Evolutionary conservation across 2,797 vertebrate species (phyloP).

Genomic region (Dallia pectoralis): DNA sequence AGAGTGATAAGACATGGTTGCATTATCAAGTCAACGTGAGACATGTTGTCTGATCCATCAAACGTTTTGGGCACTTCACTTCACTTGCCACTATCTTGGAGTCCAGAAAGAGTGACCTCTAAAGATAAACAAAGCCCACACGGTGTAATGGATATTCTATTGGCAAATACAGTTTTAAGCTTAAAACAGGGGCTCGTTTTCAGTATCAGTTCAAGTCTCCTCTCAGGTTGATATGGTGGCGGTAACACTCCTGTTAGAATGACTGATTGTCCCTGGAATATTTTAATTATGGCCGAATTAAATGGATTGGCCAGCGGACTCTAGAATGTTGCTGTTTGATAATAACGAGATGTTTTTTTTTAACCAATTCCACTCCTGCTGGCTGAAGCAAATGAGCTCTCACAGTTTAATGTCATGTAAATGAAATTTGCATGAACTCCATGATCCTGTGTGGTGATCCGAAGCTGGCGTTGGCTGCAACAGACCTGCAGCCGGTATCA

Average conservation of each 20-base stretch:
- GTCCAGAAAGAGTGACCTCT: slow-evolving; percentile 47
- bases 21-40: slow-evolving; percentile 59
- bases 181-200: slow-evolving; percentile 38
- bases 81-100: slow-evolving; percentile 10
- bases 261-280: slow-evolving; percentile 78
- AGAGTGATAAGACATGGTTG: slow-evolving; percentile 56
- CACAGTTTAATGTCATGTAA: slow-evolving; percentile 78
- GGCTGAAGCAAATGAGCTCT: slow-evolving; percentile 73
- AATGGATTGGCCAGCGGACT: slow-evolving; percentile 75
- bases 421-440: slow-evolving; percentile 78
- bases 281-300: slow-evolving; percentile 77
- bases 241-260: slow-evolving; percentile 69
- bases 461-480: slow-evolving; percentile 76
- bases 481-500: slow-evolving; percentile 49
- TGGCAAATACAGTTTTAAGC: slow-evolving; percentile 55
- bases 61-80: not conserved
- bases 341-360: slow-evolving; percentile 66
- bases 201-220: slow-evolving; percentile 59
- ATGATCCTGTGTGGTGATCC: slow-evolving; percentile 76
- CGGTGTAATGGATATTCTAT: slow-evolving; percentile 62
- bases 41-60: slow-evolving; percentile 43
- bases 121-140: slow-evolving; percentile 48
- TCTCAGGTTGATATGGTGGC: slow-evolving; percentile 68
- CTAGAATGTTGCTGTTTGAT: slow-evolving; percentile 79
- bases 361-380: slow-evolving; percentile 72